These are phyloP conservation scores for Diceros bicornis DNA, from an alignment of 2,797 vertebrate species.

Conservation along the genomic window DNA sequence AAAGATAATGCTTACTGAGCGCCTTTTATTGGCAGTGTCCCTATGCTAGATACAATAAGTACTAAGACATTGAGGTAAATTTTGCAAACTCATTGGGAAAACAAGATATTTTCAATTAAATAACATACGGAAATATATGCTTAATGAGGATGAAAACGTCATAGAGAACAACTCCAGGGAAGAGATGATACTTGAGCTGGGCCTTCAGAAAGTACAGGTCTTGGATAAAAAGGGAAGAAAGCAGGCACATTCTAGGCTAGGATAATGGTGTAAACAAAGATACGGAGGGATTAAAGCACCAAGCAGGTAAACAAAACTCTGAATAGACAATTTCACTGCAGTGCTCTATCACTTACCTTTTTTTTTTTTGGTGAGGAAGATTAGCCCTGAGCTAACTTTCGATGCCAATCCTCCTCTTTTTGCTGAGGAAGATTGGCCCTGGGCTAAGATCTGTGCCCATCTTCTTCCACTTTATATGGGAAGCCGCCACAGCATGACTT, in stretches of 20 bases:
- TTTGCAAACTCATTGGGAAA: slow-evolving; percentile 11
- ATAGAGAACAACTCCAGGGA: slow-evolving; percentile 2
- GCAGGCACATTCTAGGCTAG: background rate
- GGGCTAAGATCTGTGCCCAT: too few relatives aligned
- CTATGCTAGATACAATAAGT: background rate
- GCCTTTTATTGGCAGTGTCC: background rate
- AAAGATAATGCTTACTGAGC: background rate
- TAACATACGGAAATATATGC: background rate
- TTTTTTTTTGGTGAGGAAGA: too few relatives aligned
- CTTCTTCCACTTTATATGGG: too few relatives aligned
- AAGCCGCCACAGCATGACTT: too few relatives aligned
- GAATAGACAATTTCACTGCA: background rate
- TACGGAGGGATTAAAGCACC: background rate
- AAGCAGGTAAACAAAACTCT: background rate
- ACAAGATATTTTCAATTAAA: background rate
- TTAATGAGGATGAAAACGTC: slow-evolving; percentile 31
- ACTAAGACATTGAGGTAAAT: background rate
- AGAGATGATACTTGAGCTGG: background rate
- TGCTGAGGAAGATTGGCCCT: too few relatives aligned
- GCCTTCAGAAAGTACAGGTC: background rate
- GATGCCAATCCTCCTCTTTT: too few relatives aligned
- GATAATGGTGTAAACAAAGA: background rate
- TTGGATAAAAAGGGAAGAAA: slow-evolving; percentile 24
- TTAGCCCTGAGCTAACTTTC: too few relatives aligned
- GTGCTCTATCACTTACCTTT: background rate